phyloP scores from a whole-genome alignment of 2,797 vertebrate species.

The Myripristis jacobus region DNA sequence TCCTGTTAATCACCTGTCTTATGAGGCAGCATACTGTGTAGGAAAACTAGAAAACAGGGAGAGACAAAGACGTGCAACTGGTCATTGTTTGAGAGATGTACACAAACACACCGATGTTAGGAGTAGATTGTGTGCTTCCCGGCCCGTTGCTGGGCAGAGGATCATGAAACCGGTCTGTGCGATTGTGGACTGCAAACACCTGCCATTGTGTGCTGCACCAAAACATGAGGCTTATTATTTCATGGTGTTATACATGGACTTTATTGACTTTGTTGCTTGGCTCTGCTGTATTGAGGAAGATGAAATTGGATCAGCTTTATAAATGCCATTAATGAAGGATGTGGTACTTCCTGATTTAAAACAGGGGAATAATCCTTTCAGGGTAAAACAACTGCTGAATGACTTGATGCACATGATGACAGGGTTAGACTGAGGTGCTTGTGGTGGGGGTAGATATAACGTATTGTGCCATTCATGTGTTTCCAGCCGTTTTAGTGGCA shows the following conservation, averaged over 20 bases:
- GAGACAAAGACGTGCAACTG: neutral
- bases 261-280: conserved; percentile 42
- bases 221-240: conserved; percentile 48
- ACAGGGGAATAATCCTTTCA: conserved; percentile 26
- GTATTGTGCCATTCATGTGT: neutral
- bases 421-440: conserved; percentile 6
- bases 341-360: conserved; percentile 18
- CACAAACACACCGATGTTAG: neutral
- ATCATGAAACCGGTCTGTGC: conserved; percentile 30
- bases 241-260: conserved; percentile 31
- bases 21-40: neutral
- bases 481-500: conserved; percentile 22
- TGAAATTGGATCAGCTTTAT: conserved; percentile 22
- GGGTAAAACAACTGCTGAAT: too few species aligned
- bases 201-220: conserved; percentile 46
- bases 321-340: conserved; percentile 1
- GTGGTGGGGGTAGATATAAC: neutral
- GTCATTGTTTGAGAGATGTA: neutral
- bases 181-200: conserved; percentile 52
- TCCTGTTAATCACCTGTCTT: neutral
- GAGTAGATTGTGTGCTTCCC: neutral
- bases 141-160: too few species aligned
- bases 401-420: conserved; percentile 13
- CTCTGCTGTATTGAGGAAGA: conserved; percentile 37
- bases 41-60: too few species aligned